Percentiles rank a stretch among this genome's conserved stretches.
Conservation (phyloP, 2,888 invertebrate species). For the Lomographa bimaculata region DNA sequence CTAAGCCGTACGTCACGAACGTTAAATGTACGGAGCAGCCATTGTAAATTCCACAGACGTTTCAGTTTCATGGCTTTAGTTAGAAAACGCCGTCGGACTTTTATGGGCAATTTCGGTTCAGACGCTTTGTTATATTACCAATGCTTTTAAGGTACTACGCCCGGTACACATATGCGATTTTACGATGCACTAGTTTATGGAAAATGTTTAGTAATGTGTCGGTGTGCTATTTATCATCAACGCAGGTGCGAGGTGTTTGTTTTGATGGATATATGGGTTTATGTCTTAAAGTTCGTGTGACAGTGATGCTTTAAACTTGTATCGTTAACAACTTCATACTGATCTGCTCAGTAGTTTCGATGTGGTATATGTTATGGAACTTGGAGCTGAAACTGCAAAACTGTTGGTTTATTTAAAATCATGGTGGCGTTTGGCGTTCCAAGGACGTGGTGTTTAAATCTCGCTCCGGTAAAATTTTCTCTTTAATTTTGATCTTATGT, state of each 20-base stretch:
- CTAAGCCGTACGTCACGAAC: conserved; percentile 75
- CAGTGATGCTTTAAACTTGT: conserved; percentile 16
- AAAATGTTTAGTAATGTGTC: conserved; percentile 69
- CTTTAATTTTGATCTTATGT: too few species aligned
- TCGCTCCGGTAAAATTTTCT: too few species aligned
- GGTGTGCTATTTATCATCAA: conserved; percentile 36
- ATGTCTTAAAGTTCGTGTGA: conserved; percentile 24
- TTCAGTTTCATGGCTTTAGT: conserved; percentile 83
- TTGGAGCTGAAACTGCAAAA: too few species aligned
- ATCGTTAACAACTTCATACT: too few species aligned
- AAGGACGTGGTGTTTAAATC: too few species aligned
- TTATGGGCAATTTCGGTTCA: conserved; percentile 84
- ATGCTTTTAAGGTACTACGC: conserved; percentile 83
- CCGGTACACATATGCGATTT: conserved; percentile 80
- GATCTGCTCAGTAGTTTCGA: too few species aligned
- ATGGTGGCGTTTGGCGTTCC: too few species aligned
- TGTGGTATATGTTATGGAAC: too few species aligned
- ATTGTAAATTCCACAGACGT: conserved; percentile 80
- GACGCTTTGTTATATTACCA: conserved; percentile 84
- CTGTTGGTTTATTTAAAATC: too few species aligned
- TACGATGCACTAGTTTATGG: conserved; percentile 76
- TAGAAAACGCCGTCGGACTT: conserved; percentile 81
- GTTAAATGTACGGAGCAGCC: conserved; percentile 77
- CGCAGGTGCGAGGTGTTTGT: conserved; percentile 21
- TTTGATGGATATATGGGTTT: conserved; percentile 9